Evolutionary conservation across 2,113 vertebrate species (phyloP).

Genomic region (Anser cygnoides): DNA sequence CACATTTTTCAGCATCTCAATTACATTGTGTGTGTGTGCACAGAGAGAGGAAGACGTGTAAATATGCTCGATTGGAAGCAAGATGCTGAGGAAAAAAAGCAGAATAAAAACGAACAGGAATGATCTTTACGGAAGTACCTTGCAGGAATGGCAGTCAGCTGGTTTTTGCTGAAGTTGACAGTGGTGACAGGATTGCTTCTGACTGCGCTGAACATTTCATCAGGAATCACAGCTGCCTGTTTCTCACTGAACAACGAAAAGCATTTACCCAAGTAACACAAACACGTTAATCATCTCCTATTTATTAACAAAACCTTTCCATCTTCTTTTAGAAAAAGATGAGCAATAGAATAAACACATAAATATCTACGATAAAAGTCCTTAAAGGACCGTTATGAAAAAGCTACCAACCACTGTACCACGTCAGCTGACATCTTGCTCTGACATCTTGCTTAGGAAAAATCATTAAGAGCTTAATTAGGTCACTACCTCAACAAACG

Average conservation of each 20-base stretch:
- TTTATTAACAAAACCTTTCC: neutral
- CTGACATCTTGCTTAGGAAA: neutral
- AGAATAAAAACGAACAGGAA: neutral
- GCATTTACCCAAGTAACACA: neutral
- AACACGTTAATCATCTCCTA: neutral
- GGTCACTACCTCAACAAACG: neutral
- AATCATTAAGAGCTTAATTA: too few relatives aligned
- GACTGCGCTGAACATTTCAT: constrained; percentile 84
- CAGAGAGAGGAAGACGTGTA: fast-evolving
- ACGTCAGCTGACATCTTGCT: neutral
- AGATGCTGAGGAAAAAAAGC: neutral
- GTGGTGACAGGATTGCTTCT: constrained; percentile 69
- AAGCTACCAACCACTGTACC: neutral
- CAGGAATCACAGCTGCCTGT: constrained; percentile 82
- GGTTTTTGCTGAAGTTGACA: constrained; percentile 93
- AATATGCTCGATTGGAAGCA: neutral
- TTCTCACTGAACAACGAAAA: constrained; percentile 80
- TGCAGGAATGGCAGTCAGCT: constrained; percentile 81
- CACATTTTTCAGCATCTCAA: neutral
- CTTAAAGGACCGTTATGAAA: neutral
- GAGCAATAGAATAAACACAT: neutral
- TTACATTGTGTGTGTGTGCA: fast-evolving
- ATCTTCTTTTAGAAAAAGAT: neutral
- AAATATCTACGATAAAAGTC: neutral
- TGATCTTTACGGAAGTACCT: constrained; percentile 75